A percentile compares a stretch with the other conserved stretches of the same genome.
Evolutionary conservation across 2,113 vertebrate species (phyloP).

Genomic region (Zootoca vivipara): DNA sequence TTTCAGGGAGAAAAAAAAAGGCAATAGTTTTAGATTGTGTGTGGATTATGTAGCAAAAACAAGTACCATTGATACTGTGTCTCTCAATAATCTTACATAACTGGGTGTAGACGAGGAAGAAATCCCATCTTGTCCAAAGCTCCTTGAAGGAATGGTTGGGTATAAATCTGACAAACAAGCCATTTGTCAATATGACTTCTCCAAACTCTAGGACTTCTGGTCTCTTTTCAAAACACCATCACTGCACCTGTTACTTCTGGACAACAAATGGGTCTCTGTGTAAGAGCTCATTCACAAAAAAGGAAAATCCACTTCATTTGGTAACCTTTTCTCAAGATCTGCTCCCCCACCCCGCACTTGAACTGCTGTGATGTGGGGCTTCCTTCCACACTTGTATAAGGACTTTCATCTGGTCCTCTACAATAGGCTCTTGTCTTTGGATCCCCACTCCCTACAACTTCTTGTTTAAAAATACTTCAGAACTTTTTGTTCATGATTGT

Average conservation of each 20-base stretch:
- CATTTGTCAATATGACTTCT: neutral
- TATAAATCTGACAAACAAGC: neutral
- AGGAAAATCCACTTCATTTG: slow-evolving; percentile 6
- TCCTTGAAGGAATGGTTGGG: neutral
- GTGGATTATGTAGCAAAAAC: too few relatives aligned
- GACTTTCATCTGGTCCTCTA: slow-evolving; percentile 25
- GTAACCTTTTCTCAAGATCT: slow-evolving; percentile 7
- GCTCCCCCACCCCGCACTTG: neutral
- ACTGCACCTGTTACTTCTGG: neutral
- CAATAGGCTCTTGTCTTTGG: slow-evolving; percentile 20
- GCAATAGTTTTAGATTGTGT: too few relatives aligned
- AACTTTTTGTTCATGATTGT: slow-evolving; percentile 2
- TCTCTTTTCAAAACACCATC: neutral
- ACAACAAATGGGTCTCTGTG: slow-evolving; percentile 2
- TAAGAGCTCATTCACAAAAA: neutral
- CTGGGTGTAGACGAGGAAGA: too few relatives aligned
- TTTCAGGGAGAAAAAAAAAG: too few relatives aligned
- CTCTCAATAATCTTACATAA: too few relatives aligned
- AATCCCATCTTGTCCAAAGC: neutral
- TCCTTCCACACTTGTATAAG: slow-evolving; percentile 3
- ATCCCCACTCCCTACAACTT: neutral
- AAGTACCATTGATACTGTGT: too few relatives aligned
- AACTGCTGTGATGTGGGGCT: neutral
- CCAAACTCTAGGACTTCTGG: neutral
- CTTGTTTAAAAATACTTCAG: slow-evolving; percentile 4